These are phyloP conservation scores for Dicranocentrus wangi DNA, from an alignment of 2,888 invertebrate species.

Conservation along the genomic window DNA sequence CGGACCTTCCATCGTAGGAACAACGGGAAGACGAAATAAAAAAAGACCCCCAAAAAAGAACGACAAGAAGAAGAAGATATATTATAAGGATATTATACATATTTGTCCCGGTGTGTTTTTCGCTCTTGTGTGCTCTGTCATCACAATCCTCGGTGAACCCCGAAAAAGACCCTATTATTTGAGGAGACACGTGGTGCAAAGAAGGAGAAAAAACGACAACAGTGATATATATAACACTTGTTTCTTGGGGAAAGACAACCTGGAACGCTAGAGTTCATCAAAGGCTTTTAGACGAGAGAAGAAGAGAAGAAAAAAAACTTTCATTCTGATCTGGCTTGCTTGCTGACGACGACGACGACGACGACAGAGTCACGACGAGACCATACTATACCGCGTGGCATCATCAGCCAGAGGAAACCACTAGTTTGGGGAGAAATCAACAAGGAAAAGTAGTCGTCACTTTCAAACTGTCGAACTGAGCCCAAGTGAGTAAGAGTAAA, in stretches of 20 bases:
- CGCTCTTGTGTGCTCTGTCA: too few relatives aligned
- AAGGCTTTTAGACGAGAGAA: slow-evolving; percentile 14
- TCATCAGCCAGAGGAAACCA: slow-evolving; percentile 13
- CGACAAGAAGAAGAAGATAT: slow-evolving; percentile 4
- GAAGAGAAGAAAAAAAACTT: neutral
- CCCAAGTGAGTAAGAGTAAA: neutral
- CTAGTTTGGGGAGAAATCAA: slow-evolving; percentile 33
- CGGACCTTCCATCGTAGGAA: slow-evolving; percentile 14
- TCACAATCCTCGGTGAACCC: too few relatives aligned
- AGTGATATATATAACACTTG: slow-evolving; percentile 24
- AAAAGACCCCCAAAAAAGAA: too few relatives aligned
- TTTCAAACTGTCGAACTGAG: slow-evolving; percentile 39
- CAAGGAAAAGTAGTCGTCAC: slow-evolving; percentile 50
- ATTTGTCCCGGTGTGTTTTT: too few relatives aligned
- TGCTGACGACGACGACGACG: neutral
- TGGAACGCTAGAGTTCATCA: too few relatives aligned
- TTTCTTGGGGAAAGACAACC: neutral
- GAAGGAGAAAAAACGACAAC: slow-evolving; percentile 21
- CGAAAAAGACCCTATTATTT: too few relatives aligned
- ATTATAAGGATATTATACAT: too few relatives aligned
- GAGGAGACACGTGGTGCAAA: too few relatives aligned
- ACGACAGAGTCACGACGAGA: slow-evolving; percentile 6
- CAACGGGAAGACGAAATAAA: slow-evolving; percentile 3
- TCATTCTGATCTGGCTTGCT: neutral
- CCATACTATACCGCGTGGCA: too few relatives aligned